A percentile compares a stretch with the other conserved stretches of the same genome.
Evolutionary conservation across 1,140 invertebrate genomes (phyloP).

Genomic region (Druon quercuslanigerum): DNA sequence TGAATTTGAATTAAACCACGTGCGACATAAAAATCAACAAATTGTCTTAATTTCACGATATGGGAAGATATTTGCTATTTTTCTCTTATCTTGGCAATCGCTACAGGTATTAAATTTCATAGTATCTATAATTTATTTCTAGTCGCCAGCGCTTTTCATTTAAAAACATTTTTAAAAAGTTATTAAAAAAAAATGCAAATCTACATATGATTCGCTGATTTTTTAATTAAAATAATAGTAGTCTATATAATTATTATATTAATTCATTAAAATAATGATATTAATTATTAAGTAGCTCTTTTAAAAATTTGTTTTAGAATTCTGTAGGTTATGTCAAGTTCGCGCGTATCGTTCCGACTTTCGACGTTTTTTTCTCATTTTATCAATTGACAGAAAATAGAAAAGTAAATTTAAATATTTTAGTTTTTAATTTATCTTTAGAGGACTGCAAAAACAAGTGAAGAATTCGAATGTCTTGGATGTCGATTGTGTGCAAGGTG

Average conservation of each 20-base stretch:
- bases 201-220: neutral
- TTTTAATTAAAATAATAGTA: too few species aligned
- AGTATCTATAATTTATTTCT: neutral
- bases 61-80: slow-evolving; percentile 48
- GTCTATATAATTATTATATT: neutral
- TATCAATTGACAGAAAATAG: neutral
- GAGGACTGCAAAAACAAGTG: slow-evolving; percentile 76
- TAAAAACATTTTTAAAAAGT: neutral
- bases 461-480: slow-evolving; percentile 66
- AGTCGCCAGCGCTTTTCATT: slow-evolving; percentile 4
- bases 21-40: neutral
- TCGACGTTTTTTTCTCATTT: slow-evolving; percentile 17
- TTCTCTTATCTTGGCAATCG: slow-evolving; percentile 46
- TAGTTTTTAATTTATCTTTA: slow-evolving; percentile 50
- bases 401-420: neutral
- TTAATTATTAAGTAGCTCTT: too few species aligned
- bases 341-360: neutral
- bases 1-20: neutral
- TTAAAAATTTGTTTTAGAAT: too few species aligned
- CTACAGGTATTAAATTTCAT: slow-evolving; percentile 40
- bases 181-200: neutral
- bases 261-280: neutral
- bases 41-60: slow-evolving; percentile 8
- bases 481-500: slow-evolving; percentile 80
- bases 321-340: too few species aligned